phyloP scores from a whole-genome alignment of 2,113 vertebrate species.

The Phrynosoma platyrhinos region DNA sequence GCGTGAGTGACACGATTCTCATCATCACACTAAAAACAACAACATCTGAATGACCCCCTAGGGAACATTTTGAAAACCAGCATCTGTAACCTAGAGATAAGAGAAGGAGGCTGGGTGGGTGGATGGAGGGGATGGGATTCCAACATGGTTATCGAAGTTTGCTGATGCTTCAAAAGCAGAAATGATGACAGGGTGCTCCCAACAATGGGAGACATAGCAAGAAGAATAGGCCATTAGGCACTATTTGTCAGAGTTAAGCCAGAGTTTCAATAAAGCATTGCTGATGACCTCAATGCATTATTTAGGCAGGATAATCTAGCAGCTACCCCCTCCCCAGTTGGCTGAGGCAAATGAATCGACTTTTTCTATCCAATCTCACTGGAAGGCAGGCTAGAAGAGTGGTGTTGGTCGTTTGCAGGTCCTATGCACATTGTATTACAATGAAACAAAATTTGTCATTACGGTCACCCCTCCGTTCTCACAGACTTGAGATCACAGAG shows the following conservation, averaged over 20 bases:
- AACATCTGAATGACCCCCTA: too few species aligned
- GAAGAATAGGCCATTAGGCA: constrained; percentile 60
- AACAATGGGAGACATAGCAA: constrained; percentile 60
- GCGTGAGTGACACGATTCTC: too few species aligned
- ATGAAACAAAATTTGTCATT: neutral
- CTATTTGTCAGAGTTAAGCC: constrained; percentile 70
- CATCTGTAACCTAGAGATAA: neutral
- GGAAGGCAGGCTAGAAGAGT: neutral
- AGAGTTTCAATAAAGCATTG: constrained; percentile 58
- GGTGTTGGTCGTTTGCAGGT: neutral
- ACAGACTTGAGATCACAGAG: too few species aligned
- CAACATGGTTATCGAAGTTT: constrained; percentile 27
- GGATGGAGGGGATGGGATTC: neutral
- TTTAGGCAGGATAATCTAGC: constrained; percentile 51
- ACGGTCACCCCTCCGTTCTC: too few species aligned
- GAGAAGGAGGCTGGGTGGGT: neutral
- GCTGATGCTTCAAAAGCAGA: constrained; percentile 66
- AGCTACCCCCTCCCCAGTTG: neutral
- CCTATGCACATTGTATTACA: neutral
- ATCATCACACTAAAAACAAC: too few species aligned
- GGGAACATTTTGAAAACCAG: neutral
- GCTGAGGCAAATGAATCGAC: neutral
- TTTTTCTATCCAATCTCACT: neutral
- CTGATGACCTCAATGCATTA: constrained; percentile 71
- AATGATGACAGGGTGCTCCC: constrained; percentile 57